Percentiles rank a stretch among this genome's conserved stretches.
phyloP scores from a whole-genome alignment of 2,888 invertebrate genomes.

The Agriopis leucophaearia region DNA sequence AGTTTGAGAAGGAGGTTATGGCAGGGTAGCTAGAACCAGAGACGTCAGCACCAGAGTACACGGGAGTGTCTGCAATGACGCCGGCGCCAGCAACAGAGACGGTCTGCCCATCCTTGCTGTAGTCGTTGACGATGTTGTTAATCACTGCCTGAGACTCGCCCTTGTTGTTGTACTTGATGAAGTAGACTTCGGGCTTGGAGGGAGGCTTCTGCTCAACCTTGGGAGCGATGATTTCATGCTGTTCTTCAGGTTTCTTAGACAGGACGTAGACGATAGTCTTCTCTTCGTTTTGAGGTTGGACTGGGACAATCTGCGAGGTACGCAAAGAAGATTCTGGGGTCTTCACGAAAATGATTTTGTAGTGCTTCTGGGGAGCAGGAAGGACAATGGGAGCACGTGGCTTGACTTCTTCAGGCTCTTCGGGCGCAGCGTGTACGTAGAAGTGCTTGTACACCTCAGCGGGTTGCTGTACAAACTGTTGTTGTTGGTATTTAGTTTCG shows the following conservation, averaged over 20 bases:
- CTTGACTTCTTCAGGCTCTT: conserved; percentile 83
- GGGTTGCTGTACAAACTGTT: conserved; percentile 90
- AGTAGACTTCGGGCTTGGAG: conserved; percentile 92
- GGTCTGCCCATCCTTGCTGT: conserved; percentile 56
- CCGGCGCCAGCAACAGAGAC: conserved; percentile 39
- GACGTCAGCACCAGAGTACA: conserved; percentile 12
- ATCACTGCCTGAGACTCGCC: conserved; percentile 78
- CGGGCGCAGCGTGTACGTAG: conserved; percentile 81
- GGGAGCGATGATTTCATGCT: conserved; percentile 88
- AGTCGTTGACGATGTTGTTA: conserved; percentile 77
- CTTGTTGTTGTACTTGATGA: conserved; percentile 92
- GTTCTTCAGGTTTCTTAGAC: conserved; percentile 91
- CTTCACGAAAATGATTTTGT: conserved; percentile 93
- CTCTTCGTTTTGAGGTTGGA: conserved; percentile 89
- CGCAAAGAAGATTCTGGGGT: conserved; percentile 88
- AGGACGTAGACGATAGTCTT: conserved; percentile 92
- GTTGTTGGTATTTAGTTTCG: conserved; percentile 60
- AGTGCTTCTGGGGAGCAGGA: conserved; percentile 90
- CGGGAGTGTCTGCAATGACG: conserved; percentile 18
- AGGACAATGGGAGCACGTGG: conserved; percentile 85
- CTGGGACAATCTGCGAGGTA: conserved; percentile 89
- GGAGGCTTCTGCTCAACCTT: conserved; percentile 90
- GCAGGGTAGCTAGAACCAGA: conserved; percentile 11
- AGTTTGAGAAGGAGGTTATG: not conserved
- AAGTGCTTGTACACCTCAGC: conserved; percentile 88